Evolutionary conservation across 2,113 vertebrate genomes (phyloP).

Genomic region (Apteryx mantelli): DNA sequence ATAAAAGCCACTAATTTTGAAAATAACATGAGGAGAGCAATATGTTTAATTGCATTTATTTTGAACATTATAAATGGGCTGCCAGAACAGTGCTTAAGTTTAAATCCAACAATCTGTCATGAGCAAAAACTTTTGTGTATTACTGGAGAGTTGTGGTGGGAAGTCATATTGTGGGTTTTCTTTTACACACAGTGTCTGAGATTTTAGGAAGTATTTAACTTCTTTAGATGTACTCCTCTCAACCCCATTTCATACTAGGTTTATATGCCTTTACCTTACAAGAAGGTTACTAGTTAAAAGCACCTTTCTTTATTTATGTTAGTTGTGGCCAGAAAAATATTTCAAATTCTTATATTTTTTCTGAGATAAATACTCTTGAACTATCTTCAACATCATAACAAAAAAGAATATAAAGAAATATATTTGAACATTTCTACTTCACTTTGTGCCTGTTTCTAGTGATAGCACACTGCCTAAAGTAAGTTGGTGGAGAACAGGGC

Average conservation of each 20-base stretch:
- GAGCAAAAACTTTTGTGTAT: neutral
- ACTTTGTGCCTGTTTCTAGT: neutral
- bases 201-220: neutral
- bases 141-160: neutral
- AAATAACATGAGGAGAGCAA: neutral
- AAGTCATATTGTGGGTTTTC: neutral
- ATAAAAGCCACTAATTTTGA: constrained; percentile 25
- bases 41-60: constrained; percentile 8
- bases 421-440: neutral
- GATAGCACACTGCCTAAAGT: neutral
- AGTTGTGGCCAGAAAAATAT: neutral
- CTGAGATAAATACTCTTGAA: neutral
- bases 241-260: neutral
- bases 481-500: neutral
- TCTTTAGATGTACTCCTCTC: neutral
- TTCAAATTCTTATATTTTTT: neutral
- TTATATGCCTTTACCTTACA: neutral
- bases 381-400: neutral
- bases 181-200: neutral
- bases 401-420: neutral
- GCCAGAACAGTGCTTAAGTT: neutral
- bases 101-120: neutral
- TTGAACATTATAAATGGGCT: neutral
- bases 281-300: neutral
- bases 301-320: neutral